phyloP scores from a whole-genome alignment of 1,140 invertebrate genomes.

The Trachelipus rathkii region DNA sequence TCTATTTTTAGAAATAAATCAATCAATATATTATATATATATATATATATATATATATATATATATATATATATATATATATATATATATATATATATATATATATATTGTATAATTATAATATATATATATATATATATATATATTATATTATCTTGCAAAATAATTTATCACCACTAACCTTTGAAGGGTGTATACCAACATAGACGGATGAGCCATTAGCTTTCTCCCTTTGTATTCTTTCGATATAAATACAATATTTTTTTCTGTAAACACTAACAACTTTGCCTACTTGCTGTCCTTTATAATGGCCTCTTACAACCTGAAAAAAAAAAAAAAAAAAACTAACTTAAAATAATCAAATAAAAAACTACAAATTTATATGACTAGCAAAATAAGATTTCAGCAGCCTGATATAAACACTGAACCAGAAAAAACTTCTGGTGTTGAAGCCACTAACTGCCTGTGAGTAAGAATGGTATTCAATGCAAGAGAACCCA shows the following conservation, averaged over 20 bases:
- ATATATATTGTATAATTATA: too few species aligned
- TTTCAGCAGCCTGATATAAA: background rate
- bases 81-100: background rate
- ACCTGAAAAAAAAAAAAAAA: constrained; percentile 61
- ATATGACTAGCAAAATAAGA: background rate
- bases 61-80: constrained; percentile 30
- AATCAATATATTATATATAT: too few species aligned
- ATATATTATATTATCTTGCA: background rate
- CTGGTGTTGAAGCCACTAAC: constrained; percentile 16
- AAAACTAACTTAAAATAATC: constrained; percentile 24
- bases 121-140: constrained; percentile 13
- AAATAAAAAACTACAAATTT: background rate
- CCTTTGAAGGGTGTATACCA: constrained; percentile 97
- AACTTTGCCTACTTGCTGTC: constrained; percentile 97
- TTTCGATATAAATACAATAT: constrained; percentile 96
- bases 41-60: background rate
- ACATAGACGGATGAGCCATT: constrained; percentile 98
- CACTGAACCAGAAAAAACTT: constrained; percentile 3
- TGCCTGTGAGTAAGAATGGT: background rate
- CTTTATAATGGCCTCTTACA: constrained; percentile 89
- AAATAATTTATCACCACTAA: constrained; percentile 51
- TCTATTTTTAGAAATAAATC: too few species aligned
- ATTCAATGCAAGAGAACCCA: constrained; percentile 23
- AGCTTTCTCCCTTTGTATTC: constrained; percentile 97
- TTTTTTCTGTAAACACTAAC: constrained; percentile 98